These are phyloP conservation scores for Muschampia plurimacula DNA, from an alignment of 2,888 invertebrate species.

Conservation along the genomic window DNA sequence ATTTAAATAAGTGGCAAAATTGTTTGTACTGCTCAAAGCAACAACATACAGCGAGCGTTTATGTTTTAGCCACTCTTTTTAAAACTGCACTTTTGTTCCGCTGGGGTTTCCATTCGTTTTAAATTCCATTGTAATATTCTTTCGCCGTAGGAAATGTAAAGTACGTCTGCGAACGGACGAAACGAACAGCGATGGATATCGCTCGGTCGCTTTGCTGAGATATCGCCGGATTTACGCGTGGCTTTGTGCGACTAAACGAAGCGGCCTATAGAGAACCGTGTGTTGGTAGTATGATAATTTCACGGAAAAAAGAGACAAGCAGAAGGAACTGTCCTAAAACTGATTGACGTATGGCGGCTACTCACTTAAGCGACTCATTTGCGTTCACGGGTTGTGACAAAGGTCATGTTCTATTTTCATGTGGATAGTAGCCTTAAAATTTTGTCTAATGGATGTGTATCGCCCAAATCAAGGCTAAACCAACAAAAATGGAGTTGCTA, in stretches of 20 bases:
- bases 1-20: not conserved
- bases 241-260: constrained; percentile 28
- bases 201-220: not conserved
- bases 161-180: not conserved
- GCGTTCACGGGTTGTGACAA: no score
- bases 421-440: no score
- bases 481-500: no score
- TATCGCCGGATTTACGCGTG: constrained; percentile 29
- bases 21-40: not conserved
- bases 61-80: not conserved
- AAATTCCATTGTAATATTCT: constrained; percentile 17
- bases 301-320: no score
- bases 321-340: no score
- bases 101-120: not conserved
- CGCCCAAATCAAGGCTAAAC: no score
- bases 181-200: constrained; percentile 6
- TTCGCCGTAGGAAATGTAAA: constrained; percentile 15
- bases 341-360: no score
- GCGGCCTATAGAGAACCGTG: not conserved
- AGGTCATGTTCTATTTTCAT: no score
- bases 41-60: not conserved
- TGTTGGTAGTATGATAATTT: no score
- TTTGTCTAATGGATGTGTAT: no score
- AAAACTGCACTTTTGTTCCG: constrained; percentile 12
- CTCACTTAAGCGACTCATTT: no score